Conservation (phyloP, 2,797 vertebrate genomes). For the Aulostomus chinensis region DNA sequence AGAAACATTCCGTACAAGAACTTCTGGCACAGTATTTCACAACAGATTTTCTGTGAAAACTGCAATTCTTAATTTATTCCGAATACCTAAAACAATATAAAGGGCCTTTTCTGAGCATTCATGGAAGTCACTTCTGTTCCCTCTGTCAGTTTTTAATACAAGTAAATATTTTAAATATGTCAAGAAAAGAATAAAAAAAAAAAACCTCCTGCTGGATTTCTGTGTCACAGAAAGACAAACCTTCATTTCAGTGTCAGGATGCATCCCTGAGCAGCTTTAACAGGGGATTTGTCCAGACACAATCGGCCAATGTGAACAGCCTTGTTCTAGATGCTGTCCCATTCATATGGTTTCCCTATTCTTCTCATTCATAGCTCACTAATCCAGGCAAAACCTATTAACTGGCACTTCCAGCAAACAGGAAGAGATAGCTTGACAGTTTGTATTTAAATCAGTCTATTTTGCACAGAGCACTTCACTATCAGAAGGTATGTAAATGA, state of each 20-base stretch:
- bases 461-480: constrained; percentile 17
- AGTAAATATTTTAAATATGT: too few species aligned
- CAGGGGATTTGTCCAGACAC: constrained; percentile 68
- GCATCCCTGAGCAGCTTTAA: constrained; percentile 41
- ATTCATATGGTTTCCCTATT: constrained; percentile 61
- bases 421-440: constrained; percentile 49
- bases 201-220: constrained; percentile 8
- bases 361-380: constrained; percentile 51
- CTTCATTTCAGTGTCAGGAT: constrained; percentile 24
- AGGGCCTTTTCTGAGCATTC: too few species aligned
- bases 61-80: too few species aligned
- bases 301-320: constrained; percentile 53
- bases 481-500: constrained; percentile 33
- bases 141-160: too few species aligned
- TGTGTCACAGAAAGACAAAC: constrained; percentile 8
- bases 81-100: too few species aligned
- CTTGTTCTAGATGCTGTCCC: constrained; percentile 44
- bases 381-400: constrained; percentile 70
- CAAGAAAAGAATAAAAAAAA: too few species aligned
- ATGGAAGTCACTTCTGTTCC: too few species aligned
- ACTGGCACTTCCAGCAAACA: constrained; percentile 50
- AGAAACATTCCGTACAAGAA: too few species aligned
- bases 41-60: too few species aligned
- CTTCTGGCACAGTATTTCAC: too few species aligned
- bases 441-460: constrained; percentile 57